A percentile compares a stretch with the other conserved stretches of the same genome.
Evolutionary conservation across 2,888 invertebrate species (phyloP).

Genomic region (Agonum fuliginosum): DNA sequence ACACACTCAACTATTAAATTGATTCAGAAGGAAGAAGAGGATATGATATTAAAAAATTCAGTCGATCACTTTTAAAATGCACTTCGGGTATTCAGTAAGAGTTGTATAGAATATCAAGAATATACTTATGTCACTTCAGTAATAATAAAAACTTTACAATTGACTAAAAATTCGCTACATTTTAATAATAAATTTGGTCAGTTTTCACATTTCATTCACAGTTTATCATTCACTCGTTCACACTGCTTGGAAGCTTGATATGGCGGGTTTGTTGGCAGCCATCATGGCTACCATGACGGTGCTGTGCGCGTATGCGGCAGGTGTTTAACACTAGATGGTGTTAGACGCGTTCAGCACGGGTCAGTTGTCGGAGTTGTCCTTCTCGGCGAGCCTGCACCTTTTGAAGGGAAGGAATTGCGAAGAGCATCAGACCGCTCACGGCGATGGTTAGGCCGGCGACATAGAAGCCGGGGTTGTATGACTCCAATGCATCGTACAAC

Average conservation of each 20-base stretch:
- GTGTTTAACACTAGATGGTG: slow-evolving; percentile 2
- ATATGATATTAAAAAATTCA: slow-evolving; percentile 41
- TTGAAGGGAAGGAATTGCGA: slow-evolving; percentile 85
- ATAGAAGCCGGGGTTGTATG: slow-evolving; percentile 92
- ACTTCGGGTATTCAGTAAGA: slow-evolving; percentile 45
- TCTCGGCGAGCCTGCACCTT: slow-evolving; percentile 69
- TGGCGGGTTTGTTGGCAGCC: slow-evolving; percentile 1
- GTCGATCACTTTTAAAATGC: slow-evolving; percentile 51
- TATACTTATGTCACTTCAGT: slow-evolving; percentile 49
- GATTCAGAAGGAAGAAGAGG: slow-evolving; percentile 39
- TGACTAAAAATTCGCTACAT: slow-evolving; percentile 41
- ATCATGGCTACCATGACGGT: slow-evolving; percentile 5
- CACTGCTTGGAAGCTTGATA: slow-evolving; percentile 44
- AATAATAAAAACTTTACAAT: slow-evolving; percentile 41
- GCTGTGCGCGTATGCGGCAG: background rate
- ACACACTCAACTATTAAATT: slow-evolving; percentile 29
- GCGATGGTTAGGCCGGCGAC: slow-evolving; percentile 91
- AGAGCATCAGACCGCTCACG: slow-evolving; percentile 91
- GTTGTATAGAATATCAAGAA: slow-evolving; percentile 59
- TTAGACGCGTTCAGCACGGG: background rate
- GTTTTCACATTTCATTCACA: slow-evolving; percentile 19
- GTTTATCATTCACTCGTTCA: slow-evolving; percentile 23
- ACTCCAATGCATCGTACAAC: slow-evolving; percentile 84
- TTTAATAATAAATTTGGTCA: slow-evolving; percentile 46
- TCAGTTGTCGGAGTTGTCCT: slow-evolving; percentile 54